Conservation (phyloP, 2,888 invertebrate species). For the Coleophora flavipennella region DNA sequence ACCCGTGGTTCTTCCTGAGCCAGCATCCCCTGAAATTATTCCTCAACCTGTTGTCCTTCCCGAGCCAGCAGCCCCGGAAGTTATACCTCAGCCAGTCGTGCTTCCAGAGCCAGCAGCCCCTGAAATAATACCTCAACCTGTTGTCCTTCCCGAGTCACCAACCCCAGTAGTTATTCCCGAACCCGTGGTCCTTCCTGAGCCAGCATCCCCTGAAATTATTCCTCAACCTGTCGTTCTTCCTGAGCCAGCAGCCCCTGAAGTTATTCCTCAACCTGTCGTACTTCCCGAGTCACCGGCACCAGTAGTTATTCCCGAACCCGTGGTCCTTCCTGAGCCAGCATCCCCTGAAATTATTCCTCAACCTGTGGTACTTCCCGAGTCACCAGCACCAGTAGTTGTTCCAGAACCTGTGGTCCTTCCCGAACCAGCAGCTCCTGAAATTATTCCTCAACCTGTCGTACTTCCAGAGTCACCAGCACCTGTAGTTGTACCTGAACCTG, state of each 20-base stretch:
- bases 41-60: conserved; percentile 15
- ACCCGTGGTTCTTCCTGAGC: conserved; percentile 10
- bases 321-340: conserved; percentile 13
- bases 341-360: conserved; percentile 8
- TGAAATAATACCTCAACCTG: conserved; percentile 14
- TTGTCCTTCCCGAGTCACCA: conserved; percentile 13
- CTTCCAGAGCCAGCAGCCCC: conserved; percentile 13
- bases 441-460: conserved; percentile 9
- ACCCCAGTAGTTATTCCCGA: conserved; percentile 8
- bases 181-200: conserved; percentile 10
- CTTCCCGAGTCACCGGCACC: conserved; percentile 13
- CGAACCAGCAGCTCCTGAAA: conserved; percentile 7
- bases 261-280: conserved; percentile 9
- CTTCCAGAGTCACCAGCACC: conserved; percentile 13
- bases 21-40: conserved; percentile 1
- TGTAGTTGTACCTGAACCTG: conserved; percentile 14
- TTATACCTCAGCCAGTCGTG: conserved; percentile 8
- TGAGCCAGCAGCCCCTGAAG: conserved; percentile 7
- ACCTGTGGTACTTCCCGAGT: conserved; percentile 10
- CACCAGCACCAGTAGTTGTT: conserved; percentile 1
- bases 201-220: conserved; percentile 1
- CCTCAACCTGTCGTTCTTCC: conserved; percentile 15
- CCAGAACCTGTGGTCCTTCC: conserved; percentile 15
- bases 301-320: conserved; percentile 14
- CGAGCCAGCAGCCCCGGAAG: conserved; percentile 7